Conservation (phyloP, 2,113 vertebrate species). For the Patagioenas fasciata region DNA sequence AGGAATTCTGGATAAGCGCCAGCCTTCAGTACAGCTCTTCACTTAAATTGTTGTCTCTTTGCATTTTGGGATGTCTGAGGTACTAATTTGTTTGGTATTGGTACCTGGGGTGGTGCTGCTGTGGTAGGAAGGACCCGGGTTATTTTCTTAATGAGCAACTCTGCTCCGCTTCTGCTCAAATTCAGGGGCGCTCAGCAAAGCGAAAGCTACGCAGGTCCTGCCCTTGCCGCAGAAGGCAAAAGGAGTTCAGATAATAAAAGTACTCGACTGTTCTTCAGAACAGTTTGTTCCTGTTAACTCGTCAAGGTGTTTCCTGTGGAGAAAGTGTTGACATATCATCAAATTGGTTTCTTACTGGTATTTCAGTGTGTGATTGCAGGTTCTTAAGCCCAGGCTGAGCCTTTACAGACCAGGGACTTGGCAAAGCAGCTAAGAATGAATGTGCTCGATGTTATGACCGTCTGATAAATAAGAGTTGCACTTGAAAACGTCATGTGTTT, state of each 20-base stretch:
- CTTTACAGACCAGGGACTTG: neutral
- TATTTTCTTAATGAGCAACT: neutral
- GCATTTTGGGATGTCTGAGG: rapidly evolving
- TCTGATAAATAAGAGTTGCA: neutral
- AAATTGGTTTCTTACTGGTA: rapidly evolving
- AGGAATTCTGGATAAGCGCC: neutral
- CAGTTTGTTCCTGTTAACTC: neutral
- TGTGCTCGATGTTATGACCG: rapidly evolving
- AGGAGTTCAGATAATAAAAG: neutral
- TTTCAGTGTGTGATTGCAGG: neutral
- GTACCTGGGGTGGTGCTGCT: neutral
- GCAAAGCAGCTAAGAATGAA: neutral
- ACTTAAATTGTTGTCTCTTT: neutral
- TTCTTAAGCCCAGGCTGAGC: neutral
- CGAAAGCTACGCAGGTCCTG: neutral
- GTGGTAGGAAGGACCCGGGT: neutral
- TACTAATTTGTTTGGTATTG: rapidly evolving
- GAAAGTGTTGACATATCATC: neutral
- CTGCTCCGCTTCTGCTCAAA: neutral
- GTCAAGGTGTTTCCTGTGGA: constrained; percentile 12
- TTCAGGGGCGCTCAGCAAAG: rapidly evolving
- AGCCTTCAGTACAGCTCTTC: neutral
- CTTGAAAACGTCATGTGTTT: rapidly evolving
- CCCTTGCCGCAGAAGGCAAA: neutral
- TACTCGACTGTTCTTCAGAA: rapidly evolving